A percentile compares a stretch with the other conserved stretches of the same genome.
Evolutionary conservation across 2,888 invertebrate species (phyloP).

Genomic region (Oxyteleia sp.): DNA sequence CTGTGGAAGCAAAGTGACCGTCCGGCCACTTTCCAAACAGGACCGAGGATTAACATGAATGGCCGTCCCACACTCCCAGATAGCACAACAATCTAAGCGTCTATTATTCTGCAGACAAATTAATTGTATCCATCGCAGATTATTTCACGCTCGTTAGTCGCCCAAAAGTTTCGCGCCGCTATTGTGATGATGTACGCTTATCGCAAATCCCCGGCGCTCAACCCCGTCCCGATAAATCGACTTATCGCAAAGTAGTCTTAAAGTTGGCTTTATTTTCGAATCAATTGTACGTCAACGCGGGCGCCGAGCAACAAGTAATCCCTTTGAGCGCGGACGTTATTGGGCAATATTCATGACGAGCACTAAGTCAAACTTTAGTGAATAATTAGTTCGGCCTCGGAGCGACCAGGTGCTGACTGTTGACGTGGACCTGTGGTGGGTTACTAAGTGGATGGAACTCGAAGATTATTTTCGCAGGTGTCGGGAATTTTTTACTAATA

Average conservation of each 20-base stretch:
- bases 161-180: constrained; percentile 30
- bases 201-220: constrained; percentile 20
- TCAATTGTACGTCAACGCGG: constrained; percentile 37
- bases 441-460: background rate
- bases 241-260: constrained; percentile 22
- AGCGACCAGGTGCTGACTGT: background rate
- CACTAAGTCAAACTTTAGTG: background rate
- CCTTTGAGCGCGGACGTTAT: constrained; percentile 25
- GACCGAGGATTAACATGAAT: constrained; percentile 84
- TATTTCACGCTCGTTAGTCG: constrained; percentile 81
- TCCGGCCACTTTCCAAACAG: constrained; percentile 59
- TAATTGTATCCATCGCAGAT: constrained; percentile 84
- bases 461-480: no score
- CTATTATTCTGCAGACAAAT: constrained; percentile 84
- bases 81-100: constrained; percentile 79
- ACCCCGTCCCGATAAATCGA: constrained; percentile 15
- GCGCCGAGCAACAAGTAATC: constrained; percentile 54
- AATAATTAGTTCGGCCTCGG: background rate
- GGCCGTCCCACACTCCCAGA: constrained; percentile 82
- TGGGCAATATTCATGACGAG: constrained; percentile 30
- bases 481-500: no score
- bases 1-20: constrained; percentile 62
- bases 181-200: constrained; percentile 39
- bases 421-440: no score
- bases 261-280: constrained; percentile 48